Base-by-base conservation (phyloP, 2,888 invertebrate genomes). In the Branchipolynoe longqiensis region DNA sequence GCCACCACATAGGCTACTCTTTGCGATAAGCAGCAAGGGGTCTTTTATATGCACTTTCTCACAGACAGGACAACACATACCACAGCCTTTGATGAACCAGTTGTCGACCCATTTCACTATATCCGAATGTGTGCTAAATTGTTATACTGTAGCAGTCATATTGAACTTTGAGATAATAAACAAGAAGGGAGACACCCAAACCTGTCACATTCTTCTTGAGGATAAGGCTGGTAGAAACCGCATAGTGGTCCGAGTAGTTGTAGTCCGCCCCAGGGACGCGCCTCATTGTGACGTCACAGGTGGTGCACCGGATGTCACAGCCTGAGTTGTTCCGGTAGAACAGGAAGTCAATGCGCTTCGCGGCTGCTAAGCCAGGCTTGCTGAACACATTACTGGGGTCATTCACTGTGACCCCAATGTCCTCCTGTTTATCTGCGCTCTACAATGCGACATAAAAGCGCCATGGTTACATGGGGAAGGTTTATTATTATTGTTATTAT, bases 261-360 rank as follows among this genome's bases (percentile, higher is more conserved):
- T 90, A 91, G 0, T 86, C 58, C 82, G 89, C 86, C 0, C 89
- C 91, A 6, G 92, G 92, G 38, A 93, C 90, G 64, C 88, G 89
- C 28, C 91, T 91, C 89, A 92, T 90, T 0, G 90, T 90, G n/a
- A 91, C 87, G 6, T 86, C 83, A 88, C 92, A 92, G 28, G 88
- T 88, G 62, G 88, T 89, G 40, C 92, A 89, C 48, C 85, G 87
- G n/a, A 91, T 87, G 31, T 86, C 87, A 33, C 87, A 89, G 92
- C 94, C 93, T 87, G 91, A 81, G 58, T 93, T 93, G 74, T 89
- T 88, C 86, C 93, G 92, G 92, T 96, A 97, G 90, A 98, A 94
- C 89, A 99, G 96, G 93, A 98, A 98, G 94, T 99, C 99, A 90
- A 99, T 82, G 28, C 87, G 95, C 93, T 97, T 96, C 38, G 98